A percentile compares a stretch with the other conserved stretches of the same genome.
phyloP scores from a whole-genome alignment of 2,888 invertebrate genomes.

The Onthophagus sagittarius region DNA sequence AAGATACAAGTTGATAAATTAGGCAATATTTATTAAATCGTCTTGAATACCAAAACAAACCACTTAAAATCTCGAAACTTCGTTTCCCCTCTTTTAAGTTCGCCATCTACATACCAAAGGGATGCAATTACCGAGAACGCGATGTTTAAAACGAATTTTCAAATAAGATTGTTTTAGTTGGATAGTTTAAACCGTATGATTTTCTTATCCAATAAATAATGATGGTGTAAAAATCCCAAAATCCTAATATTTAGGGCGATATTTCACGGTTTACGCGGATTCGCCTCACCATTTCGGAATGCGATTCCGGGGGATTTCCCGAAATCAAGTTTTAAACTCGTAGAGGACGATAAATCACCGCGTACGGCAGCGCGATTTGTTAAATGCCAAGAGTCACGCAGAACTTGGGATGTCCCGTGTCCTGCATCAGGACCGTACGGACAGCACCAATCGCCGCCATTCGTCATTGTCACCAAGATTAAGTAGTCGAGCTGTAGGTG shows the following conservation, averaged over 20 bases:
- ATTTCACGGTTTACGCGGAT: neutral
- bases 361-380: constrained; percentile 9
- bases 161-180: too few relatives aligned
- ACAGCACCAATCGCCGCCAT: neutral
- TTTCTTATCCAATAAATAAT: neutral
- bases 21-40: too few relatives aligned
- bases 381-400: constrained; percentile 8
- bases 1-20: too few relatives aligned
- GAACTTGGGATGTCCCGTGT: neutral
- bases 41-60: too few relatives aligned
- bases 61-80: too few relatives aligned
- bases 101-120: too few relatives aligned
- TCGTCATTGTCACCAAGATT: neutral
- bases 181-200: too few relatives aligned
- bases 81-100: too few relatives aligned
- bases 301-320: neutral
- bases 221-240: neutral
- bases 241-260: neutral
- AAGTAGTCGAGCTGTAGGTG: neutral
- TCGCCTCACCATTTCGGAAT: neutral
- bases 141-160: too few relatives aligned
- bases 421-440: neutral
- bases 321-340: neutral
- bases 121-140: too few relatives aligned
- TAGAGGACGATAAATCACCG: neutral